Percentiles rank a stretch among this genome's conserved stretches.
These are phyloP conservation scores for Melipona beecheii DNA, from an alignment of 2,888 invertebrate genomes.

Conservation along the genomic window DNA sequence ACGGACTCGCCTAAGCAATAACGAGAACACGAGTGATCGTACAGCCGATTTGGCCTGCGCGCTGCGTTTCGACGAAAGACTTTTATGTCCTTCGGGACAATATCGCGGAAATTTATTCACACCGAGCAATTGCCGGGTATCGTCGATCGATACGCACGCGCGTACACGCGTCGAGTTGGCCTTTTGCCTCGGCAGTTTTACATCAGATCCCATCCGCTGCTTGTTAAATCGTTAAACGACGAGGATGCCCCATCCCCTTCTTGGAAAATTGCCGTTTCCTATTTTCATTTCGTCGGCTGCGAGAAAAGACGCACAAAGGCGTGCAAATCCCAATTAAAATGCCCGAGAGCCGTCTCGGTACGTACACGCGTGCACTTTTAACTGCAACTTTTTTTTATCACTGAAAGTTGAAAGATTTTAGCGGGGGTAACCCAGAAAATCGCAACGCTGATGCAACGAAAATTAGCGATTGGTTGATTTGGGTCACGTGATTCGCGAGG, in stretches of 20 bases:
- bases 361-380: too few species aligned
- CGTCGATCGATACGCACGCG: constrained; percentile 50
- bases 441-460: too few species aligned
- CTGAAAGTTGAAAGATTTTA: too few species aligned
- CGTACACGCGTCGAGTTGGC: background rate
- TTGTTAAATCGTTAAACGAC: background rate
- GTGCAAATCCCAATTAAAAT: too few species aligned
- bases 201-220: background rate
- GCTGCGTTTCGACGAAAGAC: constrained; percentile 53
- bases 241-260: too few species aligned
- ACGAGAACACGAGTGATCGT: constrained; percentile 40
- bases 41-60: constrained; percentile 55
- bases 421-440: too few species aligned
- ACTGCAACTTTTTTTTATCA: too few species aligned
- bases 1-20: constrained; percentile 47
- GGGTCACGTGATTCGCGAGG: too few species aligned
- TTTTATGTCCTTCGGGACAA: constrained; percentile 54
- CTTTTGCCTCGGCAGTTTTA: background rate
- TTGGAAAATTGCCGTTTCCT: background rate
- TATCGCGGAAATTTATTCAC: constrained; percentile 55
- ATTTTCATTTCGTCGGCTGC: background rate
- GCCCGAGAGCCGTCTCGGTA: too few species aligned
- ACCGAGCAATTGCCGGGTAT: constrained; percentile 24
- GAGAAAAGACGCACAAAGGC: background rate
- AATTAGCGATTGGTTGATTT: too few species aligned